Percentiles rank a stretch among this genome's conserved stretches.
These are phyloP conservation scores for Acleris sparsana DNA, from an alignment of 2,888 invertebrate species.

Conservation along the genomic window DNA sequence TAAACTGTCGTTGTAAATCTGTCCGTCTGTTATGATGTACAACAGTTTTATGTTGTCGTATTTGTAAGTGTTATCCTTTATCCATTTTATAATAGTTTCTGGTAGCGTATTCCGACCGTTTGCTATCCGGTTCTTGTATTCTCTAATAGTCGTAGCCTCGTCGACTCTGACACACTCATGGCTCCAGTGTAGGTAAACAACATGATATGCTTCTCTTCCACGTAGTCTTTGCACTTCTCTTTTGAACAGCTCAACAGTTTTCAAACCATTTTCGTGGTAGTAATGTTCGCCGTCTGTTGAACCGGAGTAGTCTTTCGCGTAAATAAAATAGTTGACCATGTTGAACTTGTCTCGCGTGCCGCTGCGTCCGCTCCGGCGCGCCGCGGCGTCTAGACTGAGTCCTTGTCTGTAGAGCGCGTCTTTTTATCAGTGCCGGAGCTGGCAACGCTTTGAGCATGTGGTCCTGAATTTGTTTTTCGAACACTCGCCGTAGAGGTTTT, in stretches of 20 bases:
- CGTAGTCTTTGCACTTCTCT: slow-evolving; percentile 43
- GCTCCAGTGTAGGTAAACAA: slow-evolving; percentile 38
- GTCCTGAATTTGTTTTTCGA: too few relatives aligned
- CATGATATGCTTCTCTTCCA: slow-evolving; percentile 39
- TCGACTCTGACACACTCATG: slow-evolving; percentile 43
- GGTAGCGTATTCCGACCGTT: slow-evolving; percentile 37
- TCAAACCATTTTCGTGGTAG: slow-evolving; percentile 46
- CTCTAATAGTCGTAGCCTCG: slow-evolving; percentile 39
- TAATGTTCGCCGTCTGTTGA: slow-evolving; percentile 39
- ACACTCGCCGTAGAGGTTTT: too few relatives aligned
- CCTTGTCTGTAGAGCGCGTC: too few relatives aligned
- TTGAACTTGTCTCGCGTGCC: neutral
- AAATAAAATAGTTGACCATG: slow-evolving; percentile 25
- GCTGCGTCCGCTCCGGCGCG: too few relatives aligned
- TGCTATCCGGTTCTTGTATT: slow-evolving; percentile 26
- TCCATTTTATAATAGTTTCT: slow-evolving; percentile 39
- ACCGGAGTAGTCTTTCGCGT: slow-evolving; percentile 28
- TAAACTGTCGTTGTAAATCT: slow-evolving; percentile 30
- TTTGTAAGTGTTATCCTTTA: slow-evolving; percentile 39
- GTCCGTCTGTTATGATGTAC: slow-evolving; percentile 52
- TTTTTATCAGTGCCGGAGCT: too few relatives aligned
- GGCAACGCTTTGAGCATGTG: too few relatives aligned
- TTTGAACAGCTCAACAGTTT: slow-evolving; percentile 45
- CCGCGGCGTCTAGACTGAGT: too few relatives aligned
- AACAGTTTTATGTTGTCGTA: slow-evolving; percentile 34